Evolutionary conservation across 2,888 invertebrate genomes (phyloP).

Genomic region (Apoda limacodes): DNA sequence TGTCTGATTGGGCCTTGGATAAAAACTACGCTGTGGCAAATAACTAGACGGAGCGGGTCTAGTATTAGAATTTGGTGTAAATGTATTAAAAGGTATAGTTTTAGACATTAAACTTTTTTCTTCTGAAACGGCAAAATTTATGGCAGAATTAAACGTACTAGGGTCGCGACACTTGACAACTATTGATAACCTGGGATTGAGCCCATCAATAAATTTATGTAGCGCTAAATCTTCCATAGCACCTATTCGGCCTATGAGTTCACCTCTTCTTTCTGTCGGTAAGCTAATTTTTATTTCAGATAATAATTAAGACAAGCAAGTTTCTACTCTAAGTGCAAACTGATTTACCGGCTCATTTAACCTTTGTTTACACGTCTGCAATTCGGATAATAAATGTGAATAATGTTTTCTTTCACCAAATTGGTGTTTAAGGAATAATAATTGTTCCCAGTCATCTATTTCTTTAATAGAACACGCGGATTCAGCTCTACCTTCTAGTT

Average conservation of each 20-base stretch:
- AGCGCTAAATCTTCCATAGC: slow-evolving; percentile 2
- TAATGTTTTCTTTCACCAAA: slow-evolving; percentile 7
- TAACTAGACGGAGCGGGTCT: too few species aligned
- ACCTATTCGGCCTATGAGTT: slow-evolving; percentile 4
- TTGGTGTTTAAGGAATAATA: slow-evolving; percentile 7
- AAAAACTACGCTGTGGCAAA: too few species aligned
- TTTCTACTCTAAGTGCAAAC: slow-evolving; percentile 3
- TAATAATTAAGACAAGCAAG: slow-evolving; percentile 3
- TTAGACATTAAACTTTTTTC: background rate
- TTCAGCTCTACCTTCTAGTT: slow-evolving; percentile 5
- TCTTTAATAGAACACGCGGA: slow-evolving; percentile 5
- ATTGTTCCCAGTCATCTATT: slow-evolving; percentile 2
- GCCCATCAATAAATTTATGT: slow-evolving; percentile 2
- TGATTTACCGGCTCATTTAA: slow-evolving; percentile 3
- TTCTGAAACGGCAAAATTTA: background rate
- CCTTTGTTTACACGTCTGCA: slow-evolving; percentile 5
- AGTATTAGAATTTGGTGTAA: background rate
- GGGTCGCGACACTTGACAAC: slow-evolving; percentile 4
- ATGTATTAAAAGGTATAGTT: background rate
- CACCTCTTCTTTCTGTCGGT: slow-evolving; percentile 3
- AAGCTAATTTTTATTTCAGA: slow-evolving; percentile 6
- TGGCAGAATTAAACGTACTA: background rate
- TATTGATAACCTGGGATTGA: slow-evolving; percentile 2
- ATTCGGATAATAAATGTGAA: slow-evolving; percentile 4
- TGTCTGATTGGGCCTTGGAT: too few species aligned